These are phyloP conservation scores for Empidonax alnorum DNA, from an alignment of 2,113 vertebrate genomes.

Conservation along the genomic window DNA sequence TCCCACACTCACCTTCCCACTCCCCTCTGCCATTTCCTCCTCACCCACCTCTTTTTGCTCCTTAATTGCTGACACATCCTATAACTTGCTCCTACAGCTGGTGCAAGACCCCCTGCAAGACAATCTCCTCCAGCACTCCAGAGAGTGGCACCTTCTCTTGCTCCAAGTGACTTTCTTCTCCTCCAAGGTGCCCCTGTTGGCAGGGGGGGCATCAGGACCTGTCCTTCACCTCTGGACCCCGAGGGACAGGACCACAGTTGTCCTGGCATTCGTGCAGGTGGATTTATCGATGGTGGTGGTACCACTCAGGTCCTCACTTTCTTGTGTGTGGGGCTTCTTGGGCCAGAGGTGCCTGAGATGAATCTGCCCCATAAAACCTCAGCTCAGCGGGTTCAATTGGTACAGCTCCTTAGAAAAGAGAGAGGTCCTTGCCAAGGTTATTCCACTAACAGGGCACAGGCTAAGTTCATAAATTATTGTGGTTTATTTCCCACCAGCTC, in stretches of 20 bases:
- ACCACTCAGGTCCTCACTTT: background rate
- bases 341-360: background rate
- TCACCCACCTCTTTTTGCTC: background rate
- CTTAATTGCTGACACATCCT: background rate
- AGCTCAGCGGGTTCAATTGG: rapidly evolving
- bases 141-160: background rate
- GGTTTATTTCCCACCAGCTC: background rate
- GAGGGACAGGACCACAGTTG: background rate
- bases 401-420: background rate
- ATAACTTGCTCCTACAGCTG: background rate
- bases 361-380: rapidly evolving
- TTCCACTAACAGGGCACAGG: background rate
- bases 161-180: background rate
- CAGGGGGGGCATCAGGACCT: background rate
- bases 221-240: background rate
- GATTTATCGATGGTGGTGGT: background rate
- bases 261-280: background rate
- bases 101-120: background rate
- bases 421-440: background rate
- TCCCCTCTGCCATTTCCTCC: background rate
- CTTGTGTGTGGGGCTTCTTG: background rate
- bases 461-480: background rate
- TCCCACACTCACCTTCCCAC: rapidly evolving
- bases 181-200: rapidly evolving
- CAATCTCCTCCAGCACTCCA: background rate